Conservation (phyloP, 2,113 vertebrate genomes). For the Petaurus breviceps region DNA sequence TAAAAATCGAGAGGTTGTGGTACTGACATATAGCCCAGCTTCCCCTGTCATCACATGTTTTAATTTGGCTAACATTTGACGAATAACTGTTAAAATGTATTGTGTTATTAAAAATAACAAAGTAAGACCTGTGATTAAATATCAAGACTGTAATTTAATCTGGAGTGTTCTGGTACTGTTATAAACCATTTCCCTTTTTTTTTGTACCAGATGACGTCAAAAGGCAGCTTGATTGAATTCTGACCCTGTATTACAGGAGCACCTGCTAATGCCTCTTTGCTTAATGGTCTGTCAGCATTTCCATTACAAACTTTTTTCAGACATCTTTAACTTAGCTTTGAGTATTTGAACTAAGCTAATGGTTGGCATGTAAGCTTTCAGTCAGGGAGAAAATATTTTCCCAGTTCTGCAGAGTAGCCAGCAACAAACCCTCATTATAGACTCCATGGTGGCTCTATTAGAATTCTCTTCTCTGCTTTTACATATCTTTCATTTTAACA, state of each 20-base stretch:
- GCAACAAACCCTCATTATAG: conserved; percentile 64
- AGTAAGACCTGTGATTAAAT: conserved; percentile 82
- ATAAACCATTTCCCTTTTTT: conserved; percentile 82
- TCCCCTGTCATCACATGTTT: conserved; percentile 56
- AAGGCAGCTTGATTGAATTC: conserved; percentile 85
- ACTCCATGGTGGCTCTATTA: conserved; percentile 56
- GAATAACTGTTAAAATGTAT: conserved; percentile 82
- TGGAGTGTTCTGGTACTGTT: conserved; percentile 84
- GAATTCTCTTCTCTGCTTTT: conserved; percentile 65
- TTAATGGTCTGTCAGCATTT: conserved; percentile 75
- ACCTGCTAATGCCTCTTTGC: conserved; percentile 79
- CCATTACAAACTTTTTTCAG: conserved; percentile 72
- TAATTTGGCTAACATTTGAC: conserved; percentile 74
- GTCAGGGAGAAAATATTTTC: conserved; percentile 59
- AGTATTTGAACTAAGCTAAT: conserved; percentile 51
- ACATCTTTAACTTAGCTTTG: conserved; percentile 64
- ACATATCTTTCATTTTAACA: conserved; percentile 74
- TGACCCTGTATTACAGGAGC: conserved; percentile 75
- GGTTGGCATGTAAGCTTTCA: conserved; percentile 53
- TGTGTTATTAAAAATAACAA: conserved; percentile 82
- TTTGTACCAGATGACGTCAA: conserved; percentile 84
- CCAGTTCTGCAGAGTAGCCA: conserved; percentile 71
- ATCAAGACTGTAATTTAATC: conserved; percentile 85
- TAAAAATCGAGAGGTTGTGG: conserved; percentile 56
- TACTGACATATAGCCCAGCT: conserved; percentile 17